These are phyloP conservation scores for Meriones psammophilus DNA, from an alignment of 2,797 vertebrate genomes.

Conservation along the genomic window DNA sequence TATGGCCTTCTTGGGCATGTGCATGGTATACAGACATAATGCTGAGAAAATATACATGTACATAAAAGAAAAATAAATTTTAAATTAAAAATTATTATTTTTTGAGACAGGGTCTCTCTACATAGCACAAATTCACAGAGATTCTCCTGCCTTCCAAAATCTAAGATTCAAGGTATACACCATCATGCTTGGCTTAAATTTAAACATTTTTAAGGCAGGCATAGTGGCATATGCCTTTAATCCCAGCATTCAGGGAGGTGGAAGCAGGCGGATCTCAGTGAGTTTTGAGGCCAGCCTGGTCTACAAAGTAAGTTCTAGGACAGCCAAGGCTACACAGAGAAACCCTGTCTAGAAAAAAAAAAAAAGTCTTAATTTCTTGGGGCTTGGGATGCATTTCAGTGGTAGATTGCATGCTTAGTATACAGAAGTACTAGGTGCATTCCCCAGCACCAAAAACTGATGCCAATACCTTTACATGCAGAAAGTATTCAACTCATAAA, in stretches of 20 bases:
- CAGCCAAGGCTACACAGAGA: too few species aligned
- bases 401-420: background rate
- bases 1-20: background rate
- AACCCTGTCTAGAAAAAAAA: too few species aligned
- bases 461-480: background rate
- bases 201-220: background rate
- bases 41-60: background rate
- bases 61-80: background rate
- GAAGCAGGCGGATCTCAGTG: too few species aligned
- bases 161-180: background rate
- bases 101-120: background rate
- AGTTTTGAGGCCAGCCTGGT: too few species aligned
- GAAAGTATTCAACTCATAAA: background rate
- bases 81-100: background rate
- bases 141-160: background rate
- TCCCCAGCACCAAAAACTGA: background rate
- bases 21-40: background rate
- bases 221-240: too few species aligned
- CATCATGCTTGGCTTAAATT: background rate
- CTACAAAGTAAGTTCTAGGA: too few species aligned
- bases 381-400: background rate
- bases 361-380: background rate
- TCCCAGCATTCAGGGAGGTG: too few species aligned
- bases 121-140: background rate
- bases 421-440: background rate